Percentiles rank a stretch among this genome's conserved stretches.
phyloP scores from a whole-genome alignment of 2,888 invertebrate genomes.

The Andrena marginata region DNA sequence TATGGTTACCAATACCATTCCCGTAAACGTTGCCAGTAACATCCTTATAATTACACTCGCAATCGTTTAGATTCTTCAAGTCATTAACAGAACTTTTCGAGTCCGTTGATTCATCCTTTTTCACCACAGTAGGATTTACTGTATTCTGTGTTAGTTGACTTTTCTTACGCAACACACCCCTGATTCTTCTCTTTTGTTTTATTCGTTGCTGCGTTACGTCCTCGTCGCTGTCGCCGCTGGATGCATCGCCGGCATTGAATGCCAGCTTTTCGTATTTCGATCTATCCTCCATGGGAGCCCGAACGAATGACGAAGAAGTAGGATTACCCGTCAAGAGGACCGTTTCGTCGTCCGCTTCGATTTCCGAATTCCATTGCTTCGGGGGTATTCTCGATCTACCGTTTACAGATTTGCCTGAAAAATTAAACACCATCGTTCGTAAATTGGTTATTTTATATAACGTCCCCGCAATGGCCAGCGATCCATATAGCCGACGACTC shows the following conservation, averaged over 20 bases:
- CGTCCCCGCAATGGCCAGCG: neutral
- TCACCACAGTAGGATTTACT: conserved; percentile 57
- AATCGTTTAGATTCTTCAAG: conserved; percentile 86
- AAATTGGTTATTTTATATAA: neutral
- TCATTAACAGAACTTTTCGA: conserved; percentile 92
- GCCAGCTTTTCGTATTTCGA: conserved; percentile 92
- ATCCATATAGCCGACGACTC: neutral
- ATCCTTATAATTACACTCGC: conserved; percentile 75
- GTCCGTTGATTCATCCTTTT: conserved; percentile 87
- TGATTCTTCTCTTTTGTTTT: conserved; percentile 83
- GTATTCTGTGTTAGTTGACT: conserved; percentile 69
- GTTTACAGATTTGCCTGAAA: conserved; percentile 77
- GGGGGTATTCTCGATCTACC: conserved; percentile 67
- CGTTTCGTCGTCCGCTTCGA: conserved; percentile 84
- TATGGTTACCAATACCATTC: neutral
- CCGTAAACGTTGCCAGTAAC: neutral
- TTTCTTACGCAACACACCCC: conserved; percentile 77
- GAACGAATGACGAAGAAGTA: conserved; percentile 86
- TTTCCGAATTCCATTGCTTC: conserved; percentile 78
- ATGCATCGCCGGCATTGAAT: conserved; percentile 87
- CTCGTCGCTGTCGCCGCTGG: conserved; percentile 85
- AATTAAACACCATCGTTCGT: conserved; percentile 35
- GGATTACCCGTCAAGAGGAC: conserved; percentile 83
- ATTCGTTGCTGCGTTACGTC: conserved; percentile 82
- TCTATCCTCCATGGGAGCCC: conserved; percentile 89